Percentiles rank a stretch among this genome's conserved stretches.
Evolutionary conservation across 2,113 vertebrate species (phyloP).

Genomic region (Petroica traversi): DNA sequence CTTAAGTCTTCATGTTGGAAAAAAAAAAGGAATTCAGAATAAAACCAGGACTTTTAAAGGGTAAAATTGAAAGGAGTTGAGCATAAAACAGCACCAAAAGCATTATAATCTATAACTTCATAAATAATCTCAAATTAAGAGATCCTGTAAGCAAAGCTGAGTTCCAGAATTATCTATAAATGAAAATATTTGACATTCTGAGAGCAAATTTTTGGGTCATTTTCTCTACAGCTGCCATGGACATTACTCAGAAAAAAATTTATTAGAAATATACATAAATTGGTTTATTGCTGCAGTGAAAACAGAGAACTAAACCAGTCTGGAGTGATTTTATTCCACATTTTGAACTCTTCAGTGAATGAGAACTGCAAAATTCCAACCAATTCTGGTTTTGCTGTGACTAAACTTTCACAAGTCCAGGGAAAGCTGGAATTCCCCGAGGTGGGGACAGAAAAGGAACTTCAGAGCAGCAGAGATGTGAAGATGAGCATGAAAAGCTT

Average conservation of each 20-base stretch:
- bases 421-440: background rate
- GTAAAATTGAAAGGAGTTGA: accelerated
- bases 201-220: background rate
- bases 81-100: background rate
- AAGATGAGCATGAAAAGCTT: background rate
- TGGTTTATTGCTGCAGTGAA: background rate
- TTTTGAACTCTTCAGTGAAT: background rate
- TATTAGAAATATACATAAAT: background rate
- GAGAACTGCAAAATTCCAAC: background rate
- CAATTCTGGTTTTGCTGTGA: background rate
- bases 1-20: accelerated
- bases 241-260: background rate
- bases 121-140: background rate
- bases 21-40: background rate
- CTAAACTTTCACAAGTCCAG: background rate
- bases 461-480: background rate
- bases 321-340: background rate
- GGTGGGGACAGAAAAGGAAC: background rate
- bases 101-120: background rate
- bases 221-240: background rate
- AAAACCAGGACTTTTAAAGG: background rate
- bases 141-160: background rate
- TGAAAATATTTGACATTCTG: background rate
- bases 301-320: background rate
- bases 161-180: background rate